These are phyloP conservation scores for Onthophagus taurus DNA, from an alignment of 1,140 invertebrate genomes.

Conservation along the genomic window DNA sequence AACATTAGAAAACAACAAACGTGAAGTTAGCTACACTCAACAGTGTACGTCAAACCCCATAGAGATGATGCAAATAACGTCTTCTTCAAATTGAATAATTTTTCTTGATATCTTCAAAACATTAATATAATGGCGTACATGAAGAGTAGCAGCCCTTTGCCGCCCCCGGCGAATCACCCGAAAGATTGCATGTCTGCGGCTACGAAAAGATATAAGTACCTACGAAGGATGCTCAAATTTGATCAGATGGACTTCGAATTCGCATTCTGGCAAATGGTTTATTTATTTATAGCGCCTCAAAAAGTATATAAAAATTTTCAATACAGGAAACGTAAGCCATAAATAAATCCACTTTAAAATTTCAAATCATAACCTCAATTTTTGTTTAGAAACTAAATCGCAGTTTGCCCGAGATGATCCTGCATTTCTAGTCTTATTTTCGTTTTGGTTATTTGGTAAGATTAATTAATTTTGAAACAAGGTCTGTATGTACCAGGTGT, in stretches of 20 bases:
- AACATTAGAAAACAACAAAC: no score
- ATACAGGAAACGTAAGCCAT: constrained; percentile 88
- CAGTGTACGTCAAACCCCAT: no score
- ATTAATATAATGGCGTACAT: constrained; percentile 2
- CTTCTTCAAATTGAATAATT: no score
- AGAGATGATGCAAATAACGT: no score
- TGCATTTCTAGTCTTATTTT: constrained; percentile 90
- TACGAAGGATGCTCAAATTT: constrained; percentile 84
- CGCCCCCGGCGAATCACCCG: constrained; percentile 49
- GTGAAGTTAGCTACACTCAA: no score
- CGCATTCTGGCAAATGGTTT: constrained; percentile 98
- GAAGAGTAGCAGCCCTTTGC: constrained; percentile 34
- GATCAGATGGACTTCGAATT: constrained; percentile 99
- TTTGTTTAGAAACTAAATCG: constrained; percentile 84
- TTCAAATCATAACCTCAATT: constrained; percentile 17
- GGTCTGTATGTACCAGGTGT: neutral
- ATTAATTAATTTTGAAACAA: constrained; percentile 25
- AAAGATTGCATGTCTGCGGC: constrained; percentile 73
- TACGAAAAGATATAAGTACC: constrained; percentile 87
- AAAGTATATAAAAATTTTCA: constrained; percentile 98
- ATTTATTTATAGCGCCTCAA: constrained; percentile 89
- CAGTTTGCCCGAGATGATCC: constrained; percentile 99
- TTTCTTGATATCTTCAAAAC: no score
- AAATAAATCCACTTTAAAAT: neutral
- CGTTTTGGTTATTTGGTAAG: constrained; percentile 77